phyloP scores from a whole-genome alignment of 1,140 invertebrate species.

The Drosophila pseudoobscura region DNA sequence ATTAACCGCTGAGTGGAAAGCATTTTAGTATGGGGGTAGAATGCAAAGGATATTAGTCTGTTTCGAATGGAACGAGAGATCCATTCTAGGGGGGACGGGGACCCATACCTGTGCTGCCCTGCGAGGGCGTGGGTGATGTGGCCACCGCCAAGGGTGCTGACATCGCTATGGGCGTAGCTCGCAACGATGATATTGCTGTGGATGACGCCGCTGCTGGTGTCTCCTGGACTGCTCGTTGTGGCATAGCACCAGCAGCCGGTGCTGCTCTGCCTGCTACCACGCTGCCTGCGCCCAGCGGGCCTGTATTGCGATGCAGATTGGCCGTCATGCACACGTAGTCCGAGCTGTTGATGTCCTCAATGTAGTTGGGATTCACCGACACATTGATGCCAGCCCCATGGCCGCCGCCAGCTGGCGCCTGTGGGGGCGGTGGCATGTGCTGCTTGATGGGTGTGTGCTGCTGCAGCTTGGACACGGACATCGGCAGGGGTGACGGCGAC shows the following conservation, averaged over 20 bases:
- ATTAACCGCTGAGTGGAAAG: constrained; percentile 52
- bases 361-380: constrained; percentile 80
- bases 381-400: constrained; percentile 63
- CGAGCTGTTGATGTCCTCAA: constrained; percentile 88
- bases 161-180: constrained; percentile 65
- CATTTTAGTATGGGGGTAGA: constrained; percentile 17
- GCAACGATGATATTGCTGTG: constrained; percentile 35
- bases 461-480: constrained; percentile 54
- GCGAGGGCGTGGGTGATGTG: constrained; percentile 81
- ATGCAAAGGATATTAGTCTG: no score
- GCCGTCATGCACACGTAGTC: constrained; percentile 89
- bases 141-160: constrained; percentile 66
- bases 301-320: constrained; percentile 82
- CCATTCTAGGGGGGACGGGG: no score
- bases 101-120: constrained; percentile 70
- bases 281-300: constrained; percentile 4
- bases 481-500: constrained; percentile 53
- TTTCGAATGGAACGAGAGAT: no score
- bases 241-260: constrained; percentile 21
- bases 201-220: constrained; percentile 32
- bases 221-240: constrained; percentile 31
- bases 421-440: constrained; percentile 35
- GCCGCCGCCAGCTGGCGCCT: constrained; percentile 16
- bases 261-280: constrained; percentile 30
- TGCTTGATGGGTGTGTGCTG: constrained; percentile 75